Evolutionary conservation across 1,140 invertebrate species (phyloP).

Genomic region (Panagrolaimus sp.): DNA sequence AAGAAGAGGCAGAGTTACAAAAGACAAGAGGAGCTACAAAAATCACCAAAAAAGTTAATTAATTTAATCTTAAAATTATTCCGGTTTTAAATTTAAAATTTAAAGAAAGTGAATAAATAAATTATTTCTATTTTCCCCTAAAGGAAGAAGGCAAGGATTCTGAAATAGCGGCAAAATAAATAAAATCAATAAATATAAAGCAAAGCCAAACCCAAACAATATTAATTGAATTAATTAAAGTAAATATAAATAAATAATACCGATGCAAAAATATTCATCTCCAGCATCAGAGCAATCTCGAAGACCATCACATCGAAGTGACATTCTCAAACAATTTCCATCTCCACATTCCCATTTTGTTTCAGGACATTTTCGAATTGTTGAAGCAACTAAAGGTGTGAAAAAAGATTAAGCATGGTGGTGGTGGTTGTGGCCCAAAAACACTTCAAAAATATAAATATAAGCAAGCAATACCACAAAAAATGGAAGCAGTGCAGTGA

Average conservation of each 20-base stretch:
- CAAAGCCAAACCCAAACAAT: conserved; percentile 7
- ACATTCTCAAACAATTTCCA: conserved; percentile 12
- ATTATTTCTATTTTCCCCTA: not conserved
- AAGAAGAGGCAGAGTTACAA: not conserved
- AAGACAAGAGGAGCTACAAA: not conserved
- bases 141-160: not conserved
- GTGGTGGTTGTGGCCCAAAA: not conserved
- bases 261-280: conserved; percentile 14
- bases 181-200: too few species aligned
- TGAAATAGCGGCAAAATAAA: not conserved
- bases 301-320: conserved; percentile 19
- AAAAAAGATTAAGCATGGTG: not conserved
- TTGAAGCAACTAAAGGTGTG: conserved; percentile 1
- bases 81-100: not conserved
- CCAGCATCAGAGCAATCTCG: conserved; percentile 16
- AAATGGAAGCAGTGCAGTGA: not conserved
- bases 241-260: conserved; percentile 3
- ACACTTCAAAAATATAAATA: not conserved
- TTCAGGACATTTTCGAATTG: conserved; percentile 14
- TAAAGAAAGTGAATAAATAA: not conserved
- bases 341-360: conserved; percentile 21
- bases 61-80: not conserved
- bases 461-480: conserved; percentile 14
- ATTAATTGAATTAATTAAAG: not conserved
- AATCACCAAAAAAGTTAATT: not conserved